Conservation (phyloP, 2,888 invertebrate species). For the Cryptocephalus moraei region DNA sequence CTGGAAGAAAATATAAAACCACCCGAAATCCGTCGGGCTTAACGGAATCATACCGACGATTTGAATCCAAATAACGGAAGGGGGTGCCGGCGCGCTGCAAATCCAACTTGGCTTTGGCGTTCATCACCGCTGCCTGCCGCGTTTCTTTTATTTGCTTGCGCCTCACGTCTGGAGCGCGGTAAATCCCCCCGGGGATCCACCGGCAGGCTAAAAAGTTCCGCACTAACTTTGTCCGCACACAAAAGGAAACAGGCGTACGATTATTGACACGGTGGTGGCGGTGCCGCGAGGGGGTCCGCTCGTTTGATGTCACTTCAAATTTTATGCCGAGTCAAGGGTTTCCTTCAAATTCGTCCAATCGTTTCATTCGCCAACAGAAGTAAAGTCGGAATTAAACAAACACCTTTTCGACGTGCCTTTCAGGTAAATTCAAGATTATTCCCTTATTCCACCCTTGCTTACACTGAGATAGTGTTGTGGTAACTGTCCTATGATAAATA, state of each 20-base stretch:
- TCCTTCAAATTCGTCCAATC: too few relatives aligned
- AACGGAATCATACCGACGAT: background rate
- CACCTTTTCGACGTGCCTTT: too few relatives aligned
- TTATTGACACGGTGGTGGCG: background rate
- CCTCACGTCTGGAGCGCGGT: slow-evolving; percentile 31
- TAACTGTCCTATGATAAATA: too few relatives aligned
- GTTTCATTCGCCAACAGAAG: too few relatives aligned
- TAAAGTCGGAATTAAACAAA: too few relatives aligned
- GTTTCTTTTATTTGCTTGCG: slow-evolving; percentile 31
- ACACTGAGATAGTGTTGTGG: too few relatives aligned
- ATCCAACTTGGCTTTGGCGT: background rate
- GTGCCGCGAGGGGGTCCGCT: too few relatives aligned
- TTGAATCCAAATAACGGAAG: background rate
- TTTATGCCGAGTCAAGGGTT: too few relatives aligned
- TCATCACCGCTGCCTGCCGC: background rate
- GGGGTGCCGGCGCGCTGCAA: background rate
- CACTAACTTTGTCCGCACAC: slow-evolving; percentile 31
- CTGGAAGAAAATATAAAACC: background rate
- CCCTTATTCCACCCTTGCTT: too few relatives aligned
- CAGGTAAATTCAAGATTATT: too few relatives aligned
- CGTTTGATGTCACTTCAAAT: too few relatives aligned
- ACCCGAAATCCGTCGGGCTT: background rate
- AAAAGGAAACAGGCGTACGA: slow-evolving; percentile 25
- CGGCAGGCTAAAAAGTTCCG: slow-evolving; percentile 30
- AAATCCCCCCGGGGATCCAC: slow-evolving; percentile 30